Evolutionary conservation across 2,113 vertebrate genomes (phyloP).

Genomic region (Callaeas wilsoni): DNA sequence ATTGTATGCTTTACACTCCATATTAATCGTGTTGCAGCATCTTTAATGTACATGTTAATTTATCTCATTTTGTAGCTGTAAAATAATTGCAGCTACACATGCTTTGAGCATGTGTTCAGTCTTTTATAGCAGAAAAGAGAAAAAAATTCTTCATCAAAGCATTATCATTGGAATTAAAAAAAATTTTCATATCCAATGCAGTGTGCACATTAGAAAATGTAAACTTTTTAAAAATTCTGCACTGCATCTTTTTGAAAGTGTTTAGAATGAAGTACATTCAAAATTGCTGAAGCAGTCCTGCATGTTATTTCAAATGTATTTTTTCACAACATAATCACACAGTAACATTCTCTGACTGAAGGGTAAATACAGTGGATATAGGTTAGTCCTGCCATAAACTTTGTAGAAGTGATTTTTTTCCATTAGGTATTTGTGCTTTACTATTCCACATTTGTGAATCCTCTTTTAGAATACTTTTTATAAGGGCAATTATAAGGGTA

Average conservation of each 20-base stretch:
- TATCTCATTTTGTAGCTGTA: background rate
- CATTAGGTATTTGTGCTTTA: background rate
- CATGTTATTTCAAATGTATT: background rate
- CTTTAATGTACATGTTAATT: background rate
- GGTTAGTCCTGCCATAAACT: background rate
- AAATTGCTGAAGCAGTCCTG: background rate
- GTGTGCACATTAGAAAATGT: background rate
- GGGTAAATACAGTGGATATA: background rate
- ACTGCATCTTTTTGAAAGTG: background rate
- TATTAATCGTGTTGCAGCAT: background rate
- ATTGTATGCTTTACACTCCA: background rate
- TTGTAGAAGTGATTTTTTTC: background rate
- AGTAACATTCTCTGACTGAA: background rate
- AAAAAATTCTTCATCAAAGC: background rate
- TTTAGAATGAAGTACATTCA: background rate
- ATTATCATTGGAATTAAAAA: background rate
- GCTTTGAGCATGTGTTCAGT: background rate
- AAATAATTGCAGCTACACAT: background rate
- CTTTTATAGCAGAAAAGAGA: background rate
- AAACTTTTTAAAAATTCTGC: background rate
- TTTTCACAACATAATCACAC: background rate
- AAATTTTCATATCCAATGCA: background rate
- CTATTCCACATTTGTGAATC: background rate
- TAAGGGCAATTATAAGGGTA: background rate
- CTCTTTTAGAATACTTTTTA: background rate